phyloP scores from a whole-genome alignment of 2,888 invertebrate species.

The Cataglyphis altisquamis region DNA sequence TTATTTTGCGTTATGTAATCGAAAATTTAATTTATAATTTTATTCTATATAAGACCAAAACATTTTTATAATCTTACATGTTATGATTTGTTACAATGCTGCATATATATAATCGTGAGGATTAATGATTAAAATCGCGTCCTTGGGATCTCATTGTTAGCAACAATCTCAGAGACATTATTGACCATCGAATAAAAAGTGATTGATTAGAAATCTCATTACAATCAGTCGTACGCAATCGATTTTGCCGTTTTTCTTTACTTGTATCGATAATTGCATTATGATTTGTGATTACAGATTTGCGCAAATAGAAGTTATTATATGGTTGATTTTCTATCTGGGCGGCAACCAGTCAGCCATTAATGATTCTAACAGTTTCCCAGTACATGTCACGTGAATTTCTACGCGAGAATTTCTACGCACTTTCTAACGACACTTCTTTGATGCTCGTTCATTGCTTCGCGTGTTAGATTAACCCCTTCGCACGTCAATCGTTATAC shows the following conservation, averaged over 20 bases:
- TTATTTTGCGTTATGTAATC: neutral
- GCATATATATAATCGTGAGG: neutral
- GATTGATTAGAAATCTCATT: neutral
- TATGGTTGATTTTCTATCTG: neutral
- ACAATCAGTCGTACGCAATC: neutral
- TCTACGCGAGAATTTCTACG: slow-evolving; percentile 35
- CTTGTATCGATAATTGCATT: neutral
- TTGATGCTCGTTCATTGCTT: slow-evolving; percentile 19
- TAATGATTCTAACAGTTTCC: slow-evolving; percentile 46
- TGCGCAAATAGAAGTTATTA: neutral
- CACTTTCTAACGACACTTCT: slow-evolving; percentile 54
- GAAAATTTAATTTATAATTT: neutral
- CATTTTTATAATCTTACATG: neutral
- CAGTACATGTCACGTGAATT: slow-evolving; percentile 48
- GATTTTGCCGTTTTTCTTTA: neutral
- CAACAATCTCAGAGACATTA: neutral
- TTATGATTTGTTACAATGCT: neutral
- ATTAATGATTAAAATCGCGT: neutral
- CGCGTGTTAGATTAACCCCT: slow-evolving; percentile 28
- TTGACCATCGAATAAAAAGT: slow-evolving; percentile 1
- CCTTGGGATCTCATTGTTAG: neutral
- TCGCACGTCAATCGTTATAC: slow-evolving; percentile 34
- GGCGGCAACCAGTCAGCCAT: neutral
- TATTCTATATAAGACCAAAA: neutral
- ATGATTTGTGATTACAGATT: neutral